A percentile compares a stretch with the other conserved stretches of the same genome.
phyloP scores from a whole-genome alignment of 2,113 vertebrate genomes.

The Phycodurus eques region DNA sequence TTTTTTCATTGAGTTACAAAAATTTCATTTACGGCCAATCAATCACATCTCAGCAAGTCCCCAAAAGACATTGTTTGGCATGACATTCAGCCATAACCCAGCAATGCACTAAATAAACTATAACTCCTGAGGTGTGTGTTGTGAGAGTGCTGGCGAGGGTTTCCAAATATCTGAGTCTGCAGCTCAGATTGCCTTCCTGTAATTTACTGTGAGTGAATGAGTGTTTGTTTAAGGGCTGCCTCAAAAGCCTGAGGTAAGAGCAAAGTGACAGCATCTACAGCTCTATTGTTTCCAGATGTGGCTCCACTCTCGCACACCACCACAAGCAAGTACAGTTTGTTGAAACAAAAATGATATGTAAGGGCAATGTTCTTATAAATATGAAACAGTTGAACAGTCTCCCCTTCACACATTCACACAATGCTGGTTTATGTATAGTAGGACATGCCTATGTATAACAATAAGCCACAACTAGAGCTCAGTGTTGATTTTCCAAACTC shows the following conservation, averaged over 20 bases:
- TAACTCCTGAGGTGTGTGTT: constrained; percentile 1
- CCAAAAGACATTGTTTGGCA: constrained; percentile 7
- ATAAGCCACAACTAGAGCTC: not conserved
- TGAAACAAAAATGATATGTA: not conserved
- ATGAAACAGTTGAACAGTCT: not conserved
- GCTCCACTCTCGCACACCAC: constrained; percentile 19
- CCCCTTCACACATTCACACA: not conserved
- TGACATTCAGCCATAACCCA: not conserved
- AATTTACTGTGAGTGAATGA: constrained; percentile 69
- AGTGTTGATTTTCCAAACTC: not conserved
- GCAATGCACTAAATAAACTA: not conserved
- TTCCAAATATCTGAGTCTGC: constrained; percentile 46
- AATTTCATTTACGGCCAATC: constrained; percentile 19
- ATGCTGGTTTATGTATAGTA: not conserved
- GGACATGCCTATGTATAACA: not conserved
- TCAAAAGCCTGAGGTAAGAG: constrained; percentile 60
- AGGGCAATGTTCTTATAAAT: not conserved
- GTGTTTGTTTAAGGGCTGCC: constrained; percentile 70
- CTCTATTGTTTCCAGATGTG: constrained; percentile 72
- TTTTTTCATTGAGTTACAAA: no score
- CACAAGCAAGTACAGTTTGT: constrained; percentile 9
- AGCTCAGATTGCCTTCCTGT: constrained; percentile 67
- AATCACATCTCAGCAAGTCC: constrained; percentile 34
- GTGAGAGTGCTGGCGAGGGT: constrained; percentile 2
- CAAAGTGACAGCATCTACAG: constrained; percentile 70